These are phyloP conservation scores for Euclidia mi DNA, from an alignment of 2,888 invertebrate species.

Conservation along the genomic window DNA sequence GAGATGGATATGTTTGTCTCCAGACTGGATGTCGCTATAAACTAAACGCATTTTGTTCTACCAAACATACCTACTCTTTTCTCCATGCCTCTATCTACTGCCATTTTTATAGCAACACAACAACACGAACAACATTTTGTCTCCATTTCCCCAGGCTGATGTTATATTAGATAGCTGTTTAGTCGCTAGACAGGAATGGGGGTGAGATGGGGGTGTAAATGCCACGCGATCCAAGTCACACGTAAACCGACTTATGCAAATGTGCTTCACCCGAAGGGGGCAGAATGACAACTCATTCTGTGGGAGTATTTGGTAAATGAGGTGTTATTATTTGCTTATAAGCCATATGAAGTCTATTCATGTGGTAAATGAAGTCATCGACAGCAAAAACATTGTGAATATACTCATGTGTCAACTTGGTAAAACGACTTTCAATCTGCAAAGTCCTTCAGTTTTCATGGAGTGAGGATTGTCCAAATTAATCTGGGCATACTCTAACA, in stretches of 20 bases:
- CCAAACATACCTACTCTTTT: too few species aligned
- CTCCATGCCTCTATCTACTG: too few species aligned
- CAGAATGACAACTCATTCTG: constrained; percentile 28
- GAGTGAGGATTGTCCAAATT: too few species aligned
- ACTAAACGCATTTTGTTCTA: not conserved
- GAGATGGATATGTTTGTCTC: not conserved
- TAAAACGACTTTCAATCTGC: too few species aligned
- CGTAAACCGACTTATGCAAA: constrained; percentile 41
- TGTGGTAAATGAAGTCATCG: constrained; percentile 3
- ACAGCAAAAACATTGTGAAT: not conserved
- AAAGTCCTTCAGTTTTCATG: too few species aligned
- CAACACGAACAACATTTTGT: not conserved
- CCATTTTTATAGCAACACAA: too few species aligned
- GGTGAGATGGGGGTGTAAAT: constrained; percentile 13
- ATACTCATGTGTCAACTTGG: too few species aligned
- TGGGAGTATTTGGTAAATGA: constrained; percentile 28
- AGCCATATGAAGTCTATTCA: not conserved
- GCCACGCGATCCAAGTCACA: constrained; percentile 37
- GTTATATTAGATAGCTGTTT: not conserved
- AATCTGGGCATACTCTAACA: too few species aligned
- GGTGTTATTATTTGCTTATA: constrained; percentile 30
- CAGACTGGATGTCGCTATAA: too few species aligned
- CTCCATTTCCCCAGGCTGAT: not conserved
- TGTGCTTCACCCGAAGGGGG: constrained; percentile 27
- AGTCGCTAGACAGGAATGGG: not conserved